These are phyloP conservation scores for Hymenopus coronatus DNA, from an alignment of 2,888 invertebrate species.

Conservation along the genomic window DNA sequence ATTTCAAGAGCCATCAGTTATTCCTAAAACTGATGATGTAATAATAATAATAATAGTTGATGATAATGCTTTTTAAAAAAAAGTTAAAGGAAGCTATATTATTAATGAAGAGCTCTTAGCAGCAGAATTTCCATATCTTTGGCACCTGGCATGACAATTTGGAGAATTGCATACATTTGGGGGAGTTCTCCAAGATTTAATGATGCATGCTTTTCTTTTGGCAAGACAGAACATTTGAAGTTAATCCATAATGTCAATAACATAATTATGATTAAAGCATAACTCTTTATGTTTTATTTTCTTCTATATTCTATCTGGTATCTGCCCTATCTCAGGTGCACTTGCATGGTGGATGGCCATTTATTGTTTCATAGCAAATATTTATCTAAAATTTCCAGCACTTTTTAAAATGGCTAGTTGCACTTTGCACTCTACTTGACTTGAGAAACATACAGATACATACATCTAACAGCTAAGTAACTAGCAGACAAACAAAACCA, in stretches of 20 bases:
- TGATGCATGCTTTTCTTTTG: not conserved
- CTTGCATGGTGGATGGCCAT: constrained; percentile 9
- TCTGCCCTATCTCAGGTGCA: constrained; percentile 4
- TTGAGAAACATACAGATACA: not conserved
- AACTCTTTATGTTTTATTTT: not conserved
- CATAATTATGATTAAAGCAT: not conserved
- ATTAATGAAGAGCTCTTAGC: too few relatives aligned
- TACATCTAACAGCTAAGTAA: not conserved
- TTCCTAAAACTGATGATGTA: too few relatives aligned
- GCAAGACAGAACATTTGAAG: not conserved
- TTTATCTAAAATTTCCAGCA: not conserved
- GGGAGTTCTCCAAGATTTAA: not conserved
- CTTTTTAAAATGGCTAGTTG: not conserved
- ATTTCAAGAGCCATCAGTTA: too few relatives aligned
- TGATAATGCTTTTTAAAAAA: too few relatives aligned
- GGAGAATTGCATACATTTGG: not conserved
- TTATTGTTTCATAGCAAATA: not conserved
- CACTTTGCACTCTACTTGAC: not conserved
- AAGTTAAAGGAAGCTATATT: too few relatives aligned
- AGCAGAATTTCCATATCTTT: not conserved
- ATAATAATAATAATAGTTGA: too few relatives aligned
- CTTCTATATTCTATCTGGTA: constrained; percentile 19
- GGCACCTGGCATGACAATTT: not conserved
- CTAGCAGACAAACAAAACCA: too few relatives aligned
- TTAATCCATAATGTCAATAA: not conserved